Conservation (phyloP, 2,113 vertebrate species). For the Shinisaurus crocodilurus region DNA sequence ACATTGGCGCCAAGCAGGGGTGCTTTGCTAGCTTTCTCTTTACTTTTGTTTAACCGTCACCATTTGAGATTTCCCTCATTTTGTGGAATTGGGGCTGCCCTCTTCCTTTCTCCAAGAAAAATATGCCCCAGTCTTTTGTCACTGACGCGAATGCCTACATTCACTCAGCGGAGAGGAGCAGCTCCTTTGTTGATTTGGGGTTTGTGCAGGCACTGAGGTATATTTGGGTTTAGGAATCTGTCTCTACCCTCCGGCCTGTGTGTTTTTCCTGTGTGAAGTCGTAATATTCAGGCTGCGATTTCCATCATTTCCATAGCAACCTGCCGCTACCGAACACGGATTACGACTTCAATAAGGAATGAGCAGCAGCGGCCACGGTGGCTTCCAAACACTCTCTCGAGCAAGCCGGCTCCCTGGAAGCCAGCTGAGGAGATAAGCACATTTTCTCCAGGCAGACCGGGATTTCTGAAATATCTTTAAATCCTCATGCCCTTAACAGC, state of each 20-base stretch:
- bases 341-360: neutral
- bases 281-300: neutral
- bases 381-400: neutral
- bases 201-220: neutral
- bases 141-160: neutral
- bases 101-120: neutral
- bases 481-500: neutral
- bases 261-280: neutral
- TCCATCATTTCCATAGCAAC: conserved; percentile 24
- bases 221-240: neutral
- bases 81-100: neutral
- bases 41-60: no score
- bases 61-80: no score
- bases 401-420: neutral
- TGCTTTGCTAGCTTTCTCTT: no score
- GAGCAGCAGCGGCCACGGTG: neutral
- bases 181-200: no score
- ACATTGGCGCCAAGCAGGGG: no score
- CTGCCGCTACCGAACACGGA: neutral
- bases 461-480: neutral
- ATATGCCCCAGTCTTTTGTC: neutral
- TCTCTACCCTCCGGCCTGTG: neutral
- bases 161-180: neutral
- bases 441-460: neutral
- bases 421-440: conserved; percentile 1